These are phyloP conservation scores for Novumbra hubbsi DNA, from an alignment of 2,797 vertebrate genomes.

Conservation along the genomic window DNA sequence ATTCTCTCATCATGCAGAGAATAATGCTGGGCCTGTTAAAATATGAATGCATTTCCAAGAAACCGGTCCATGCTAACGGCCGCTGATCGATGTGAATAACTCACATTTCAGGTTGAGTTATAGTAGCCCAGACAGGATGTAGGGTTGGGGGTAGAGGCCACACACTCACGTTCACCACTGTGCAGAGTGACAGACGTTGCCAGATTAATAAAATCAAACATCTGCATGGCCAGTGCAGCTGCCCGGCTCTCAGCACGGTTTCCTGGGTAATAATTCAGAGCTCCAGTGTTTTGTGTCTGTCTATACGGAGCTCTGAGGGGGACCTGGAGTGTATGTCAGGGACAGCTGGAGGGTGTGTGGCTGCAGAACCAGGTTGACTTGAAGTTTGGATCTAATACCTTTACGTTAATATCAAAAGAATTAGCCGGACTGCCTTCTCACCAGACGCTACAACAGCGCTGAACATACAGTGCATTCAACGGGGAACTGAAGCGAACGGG, in stretches of 20 bases:
- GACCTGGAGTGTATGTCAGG: too few relatives aligned
- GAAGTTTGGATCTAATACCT: constrained; percentile 34
- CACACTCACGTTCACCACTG: not conserved
- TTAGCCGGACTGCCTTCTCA: constrained; percentile 39
- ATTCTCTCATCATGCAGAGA: constrained; percentile 19
- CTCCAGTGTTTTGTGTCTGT: too few relatives aligned
- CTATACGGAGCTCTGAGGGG: too few relatives aligned
- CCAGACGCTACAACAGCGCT: constrained; percentile 18
- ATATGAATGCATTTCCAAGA: constrained; percentile 36
- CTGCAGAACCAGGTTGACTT: too few relatives aligned
- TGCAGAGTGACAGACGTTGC: constrained; percentile 1
- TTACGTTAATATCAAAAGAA: constrained; percentile 2
- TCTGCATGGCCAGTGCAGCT: not conserved
- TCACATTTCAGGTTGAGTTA: constrained; percentile 47
- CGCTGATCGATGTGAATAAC: constrained; percentile 49
- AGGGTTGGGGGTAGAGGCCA: constrained; percentile 9
- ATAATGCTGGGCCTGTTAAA: constrained; percentile 21
- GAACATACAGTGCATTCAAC: constrained; percentile 46
- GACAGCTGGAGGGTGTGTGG: too few relatives aligned
- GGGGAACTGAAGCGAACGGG: not conserved
- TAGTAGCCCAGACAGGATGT: constrained; percentile 18
- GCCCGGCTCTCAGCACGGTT: too few relatives aligned
- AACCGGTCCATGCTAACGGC: constrained; percentile 17
- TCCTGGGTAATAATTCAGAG: not conserved
- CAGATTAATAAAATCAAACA: not conserved